These are phyloP conservation scores for Trichopria drosophilae DNA, from an alignment of 2,888 invertebrate species.

Conservation along the genomic window DNA sequence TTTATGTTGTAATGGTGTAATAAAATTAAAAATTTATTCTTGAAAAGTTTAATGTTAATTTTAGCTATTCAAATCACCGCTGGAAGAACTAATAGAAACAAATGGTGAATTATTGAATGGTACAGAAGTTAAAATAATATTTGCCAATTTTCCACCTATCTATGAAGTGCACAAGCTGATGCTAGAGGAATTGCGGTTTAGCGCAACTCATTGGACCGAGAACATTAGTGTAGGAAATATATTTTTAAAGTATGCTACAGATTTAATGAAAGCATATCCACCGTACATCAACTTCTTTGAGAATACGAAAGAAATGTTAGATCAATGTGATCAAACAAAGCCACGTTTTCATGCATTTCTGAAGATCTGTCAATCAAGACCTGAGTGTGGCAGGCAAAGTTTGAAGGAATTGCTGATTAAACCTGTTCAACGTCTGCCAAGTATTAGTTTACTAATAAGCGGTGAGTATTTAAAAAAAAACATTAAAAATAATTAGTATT, in stretches of 20 bases:
- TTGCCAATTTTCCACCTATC: constrained; percentile 93
- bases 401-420: constrained; percentile 94
- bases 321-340: constrained; percentile 87
- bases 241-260: constrained; percentile 83
- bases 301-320: constrained; percentile 91
- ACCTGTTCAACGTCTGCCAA: constrained; percentile 96
- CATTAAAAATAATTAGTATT: not conserved
- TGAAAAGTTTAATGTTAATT: constrained; percentile 39
- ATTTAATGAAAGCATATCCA: constrained; percentile 91
- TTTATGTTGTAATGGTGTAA: too few relatives aligned
- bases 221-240: constrained; percentile 85
- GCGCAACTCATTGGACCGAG: constrained; percentile 81
- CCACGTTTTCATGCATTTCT: constrained; percentile 98
- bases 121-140: constrained; percentile 92
- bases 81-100: constrained; percentile 78
- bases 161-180: constrained; percentile 87
- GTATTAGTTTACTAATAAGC: constrained; percentile 90
- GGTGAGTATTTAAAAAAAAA: constrained; percentile 63
- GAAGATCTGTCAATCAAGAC: constrained; percentile 90
- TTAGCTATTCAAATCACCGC: constrained; percentile 89
- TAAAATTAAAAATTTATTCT: not conserved
- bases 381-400: constrained; percentile 95
- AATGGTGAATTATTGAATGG: constrained; percentile 77
- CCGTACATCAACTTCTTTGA: constrained; percentile 99
- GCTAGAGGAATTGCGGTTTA: constrained; percentile 63